phyloP scores from a whole-genome alignment of 2,797 vertebrate genomes.

The Phrynocephalus vlangalii region DNA sequence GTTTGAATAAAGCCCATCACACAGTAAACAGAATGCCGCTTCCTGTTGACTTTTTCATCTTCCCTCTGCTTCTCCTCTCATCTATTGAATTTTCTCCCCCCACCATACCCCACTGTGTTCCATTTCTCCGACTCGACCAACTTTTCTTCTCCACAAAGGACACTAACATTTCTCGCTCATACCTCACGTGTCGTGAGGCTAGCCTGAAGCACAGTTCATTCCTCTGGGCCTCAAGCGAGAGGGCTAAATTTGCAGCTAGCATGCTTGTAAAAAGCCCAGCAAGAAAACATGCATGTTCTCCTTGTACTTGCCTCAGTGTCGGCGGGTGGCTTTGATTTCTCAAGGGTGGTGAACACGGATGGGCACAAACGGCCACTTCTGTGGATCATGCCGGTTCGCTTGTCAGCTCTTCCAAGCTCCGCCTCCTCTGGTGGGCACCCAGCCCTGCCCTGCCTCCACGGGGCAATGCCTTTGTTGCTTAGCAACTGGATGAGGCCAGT shows the following conservation, averaged over 20 bases:
- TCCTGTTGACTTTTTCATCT: slow-evolving; percentile 24
- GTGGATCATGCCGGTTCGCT: no score
- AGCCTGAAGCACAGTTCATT: background rate
- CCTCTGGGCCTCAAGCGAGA: background rate
- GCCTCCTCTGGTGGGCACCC: no score
- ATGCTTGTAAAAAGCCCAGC: background rate
- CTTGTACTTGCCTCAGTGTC: no score
- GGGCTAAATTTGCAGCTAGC: background rate
- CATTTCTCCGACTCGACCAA: background rate
- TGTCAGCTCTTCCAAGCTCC: no score
- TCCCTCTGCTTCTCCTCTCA: background rate
- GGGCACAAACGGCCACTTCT: no score
- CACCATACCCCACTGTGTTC: background rate
- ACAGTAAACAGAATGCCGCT: slow-evolving; percentile 23
- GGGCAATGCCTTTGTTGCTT: no score
- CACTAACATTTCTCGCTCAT: background rate
- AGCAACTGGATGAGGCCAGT: no score
- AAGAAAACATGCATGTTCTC: background rate
- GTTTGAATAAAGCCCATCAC: background rate
- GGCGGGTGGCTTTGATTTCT: no score
- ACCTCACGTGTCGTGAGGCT: background rate
- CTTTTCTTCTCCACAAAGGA: slow-evolving; percentile 1
- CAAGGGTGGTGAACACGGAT: no score
- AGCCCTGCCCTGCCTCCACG: no score
- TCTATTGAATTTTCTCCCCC: slow-evolving; percentile 22